These are phyloP conservation scores for Sinodicranocentrus sp. DNA, from an alignment of 2,888 invertebrate genomes.

Conservation along the genomic window DNA sequence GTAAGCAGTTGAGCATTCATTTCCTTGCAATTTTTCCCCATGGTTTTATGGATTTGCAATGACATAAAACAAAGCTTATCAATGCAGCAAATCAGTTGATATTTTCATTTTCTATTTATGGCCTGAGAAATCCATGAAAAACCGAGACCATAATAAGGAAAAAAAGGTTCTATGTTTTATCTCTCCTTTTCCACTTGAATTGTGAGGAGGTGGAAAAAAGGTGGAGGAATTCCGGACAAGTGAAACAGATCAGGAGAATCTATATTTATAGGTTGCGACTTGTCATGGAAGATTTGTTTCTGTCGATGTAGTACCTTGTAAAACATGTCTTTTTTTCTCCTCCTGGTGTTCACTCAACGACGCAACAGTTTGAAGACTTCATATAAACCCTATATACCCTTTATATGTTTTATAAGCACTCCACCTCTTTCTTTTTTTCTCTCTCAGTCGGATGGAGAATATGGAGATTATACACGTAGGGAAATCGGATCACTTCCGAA, in stretches of 20 bases:
- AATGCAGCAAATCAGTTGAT: no score
- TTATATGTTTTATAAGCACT: no score
- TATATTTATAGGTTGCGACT: slow-evolving; percentile 47
- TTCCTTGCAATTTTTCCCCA: no score
- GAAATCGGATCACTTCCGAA: slow-evolving; percentile 14
- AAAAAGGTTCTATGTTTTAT: neutral
- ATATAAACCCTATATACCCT: no score
- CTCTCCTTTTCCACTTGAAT: neutral
- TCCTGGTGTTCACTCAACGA: slow-evolving; percentile 26
- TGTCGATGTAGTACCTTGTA: slow-evolving; percentile 40
- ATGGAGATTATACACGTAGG: slow-evolving; percentile 44
- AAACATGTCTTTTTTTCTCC: slow-evolving; percentile 4
- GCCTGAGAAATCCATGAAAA: neutral
- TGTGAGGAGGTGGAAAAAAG: slow-evolving; percentile 4
- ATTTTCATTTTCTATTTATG: slow-evolving; percentile 9
- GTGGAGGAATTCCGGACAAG: neutral
- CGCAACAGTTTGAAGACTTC: slow-evolving; percentile 52
- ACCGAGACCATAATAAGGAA: neutral
- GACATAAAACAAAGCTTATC: no score
- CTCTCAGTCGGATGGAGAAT: slow-evolving; percentile 54
- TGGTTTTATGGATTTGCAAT: no score
- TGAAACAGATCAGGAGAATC: neutral
- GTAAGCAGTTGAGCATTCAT: neutral
- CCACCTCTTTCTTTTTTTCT: slow-evolving; percentile 16
- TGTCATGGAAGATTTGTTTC: slow-evolving; percentile 54